These are phyloP conservation scores for Bombus affinis DNA, from an alignment of 1,140 invertebrate genomes.

Conservation along the genomic window DNA sequence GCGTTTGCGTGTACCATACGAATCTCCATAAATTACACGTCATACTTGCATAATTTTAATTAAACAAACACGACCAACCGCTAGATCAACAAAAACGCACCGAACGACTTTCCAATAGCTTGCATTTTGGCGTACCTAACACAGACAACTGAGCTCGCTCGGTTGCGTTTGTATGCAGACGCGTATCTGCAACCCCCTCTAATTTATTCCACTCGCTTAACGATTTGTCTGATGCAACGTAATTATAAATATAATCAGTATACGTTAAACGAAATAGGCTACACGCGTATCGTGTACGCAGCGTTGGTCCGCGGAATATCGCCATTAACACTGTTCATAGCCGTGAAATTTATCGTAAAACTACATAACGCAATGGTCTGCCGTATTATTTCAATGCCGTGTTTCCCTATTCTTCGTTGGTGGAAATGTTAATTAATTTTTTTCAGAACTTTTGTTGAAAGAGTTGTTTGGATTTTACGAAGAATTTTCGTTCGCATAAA, in stretches of 20 bases:
- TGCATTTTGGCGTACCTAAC: conserved; percentile 30
- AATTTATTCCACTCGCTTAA: conserved; percentile 60
- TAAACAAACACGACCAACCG: conserved; percentile 57
- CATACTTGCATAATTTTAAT: conserved; percentile 69
- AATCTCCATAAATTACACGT: conserved; percentile 65
- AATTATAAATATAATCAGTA: conserved; percentile 59
- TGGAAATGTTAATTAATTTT: background rate
- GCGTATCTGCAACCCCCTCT: background rate
- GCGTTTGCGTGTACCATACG: background rate
- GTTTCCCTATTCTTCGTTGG: background rate
- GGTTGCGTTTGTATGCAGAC: background rate
- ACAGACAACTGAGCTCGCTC: background rate
- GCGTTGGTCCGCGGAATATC: background rate
- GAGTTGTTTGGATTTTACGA: background rate
- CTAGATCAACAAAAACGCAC: conserved; percentile 60
- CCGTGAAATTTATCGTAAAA: conserved; percentile 13
- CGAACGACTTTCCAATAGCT: conserved; percentile 62
- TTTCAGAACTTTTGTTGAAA: background rate
- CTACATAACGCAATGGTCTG: background rate
- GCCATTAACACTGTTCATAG: conserved; percentile 6
- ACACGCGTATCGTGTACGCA: background rate
- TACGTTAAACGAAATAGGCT: conserved; percentile 20
- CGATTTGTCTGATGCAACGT: conserved; percentile 31
- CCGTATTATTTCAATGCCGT: background rate
- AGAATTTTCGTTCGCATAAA: background rate